These are phyloP conservation scores for Nemotelus nigrinus DNA, from an alignment of 2,888 invertebrate genomes.

Conservation along the genomic window DNA sequence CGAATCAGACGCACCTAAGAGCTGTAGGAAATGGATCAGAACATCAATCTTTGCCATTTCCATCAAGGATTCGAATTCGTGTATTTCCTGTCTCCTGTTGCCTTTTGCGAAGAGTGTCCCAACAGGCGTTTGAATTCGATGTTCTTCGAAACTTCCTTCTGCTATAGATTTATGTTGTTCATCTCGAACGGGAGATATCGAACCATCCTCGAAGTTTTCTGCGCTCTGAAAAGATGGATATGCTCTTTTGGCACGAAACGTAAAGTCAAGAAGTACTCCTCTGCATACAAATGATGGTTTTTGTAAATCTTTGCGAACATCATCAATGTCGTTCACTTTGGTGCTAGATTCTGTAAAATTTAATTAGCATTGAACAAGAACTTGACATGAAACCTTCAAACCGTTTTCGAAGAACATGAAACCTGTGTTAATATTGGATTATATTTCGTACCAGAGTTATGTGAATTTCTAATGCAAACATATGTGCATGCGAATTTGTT, in stretches of 20 bases:
- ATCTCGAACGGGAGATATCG: not conserved
- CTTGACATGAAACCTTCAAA: too few relatives aligned
- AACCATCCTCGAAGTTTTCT: slow-evolving; percentile 5
- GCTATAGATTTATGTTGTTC: slow-evolving; percentile 23
- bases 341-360: too few relatives aligned
- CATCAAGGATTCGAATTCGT: slow-evolving; percentile 31
- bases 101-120: slow-evolving; percentile 13
- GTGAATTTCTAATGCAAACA: too few relatives aligned
- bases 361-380: too few relatives aligned
- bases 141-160: slow-evolving; percentile 27
- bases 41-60: slow-evolving; percentile 37
- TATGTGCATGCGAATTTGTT: too few relatives aligned
- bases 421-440: too few relatives aligned
- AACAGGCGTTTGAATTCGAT: slow-evolving; percentile 27
- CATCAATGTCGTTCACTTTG: too few relatives aligned
- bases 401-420: too few relatives aligned
- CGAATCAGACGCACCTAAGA: not conserved
- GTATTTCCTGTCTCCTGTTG: slow-evolving; percentile 14
- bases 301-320: too few relatives aligned
- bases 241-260: slow-evolving; percentile 2
- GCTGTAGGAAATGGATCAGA: slow-evolving; percentile 24
- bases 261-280: not conserved
- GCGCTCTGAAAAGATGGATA: not conserved
- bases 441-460: too few relatives aligned
- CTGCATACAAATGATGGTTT: slow-evolving; percentile 2